These are phyloP conservation scores for Amblyornis subalaris DNA, from an alignment of 2,113 vertebrate genomes.

Conservation along the genomic window DNA sequence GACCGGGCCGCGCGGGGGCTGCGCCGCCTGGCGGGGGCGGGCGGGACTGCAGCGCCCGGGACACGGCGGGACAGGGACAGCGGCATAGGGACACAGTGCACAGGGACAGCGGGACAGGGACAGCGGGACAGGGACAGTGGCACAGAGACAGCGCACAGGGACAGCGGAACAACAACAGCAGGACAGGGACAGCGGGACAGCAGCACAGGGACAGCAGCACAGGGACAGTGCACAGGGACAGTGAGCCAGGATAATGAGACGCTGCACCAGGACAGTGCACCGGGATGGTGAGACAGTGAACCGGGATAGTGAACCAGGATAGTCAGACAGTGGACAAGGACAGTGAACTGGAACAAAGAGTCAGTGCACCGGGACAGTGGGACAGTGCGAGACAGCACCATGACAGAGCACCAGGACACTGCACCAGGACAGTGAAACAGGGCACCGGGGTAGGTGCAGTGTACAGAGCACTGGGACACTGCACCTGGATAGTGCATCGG, in stretches of 20 bases:
- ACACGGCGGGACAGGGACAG: neutral
- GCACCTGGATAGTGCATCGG: accelerated
- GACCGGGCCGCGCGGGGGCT: accelerated
- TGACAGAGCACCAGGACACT: neutral
- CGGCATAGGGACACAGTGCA: too few species aligned
- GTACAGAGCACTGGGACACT: too few species aligned
- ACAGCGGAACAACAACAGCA: neutral
- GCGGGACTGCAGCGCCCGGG: neutral
- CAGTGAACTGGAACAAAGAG: too few species aligned
- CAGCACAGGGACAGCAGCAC: neutral
- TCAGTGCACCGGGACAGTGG: neutral
- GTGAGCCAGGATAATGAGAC: too few species aligned
- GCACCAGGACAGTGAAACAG: neutral
- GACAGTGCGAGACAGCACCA: neutral
- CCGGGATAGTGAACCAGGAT: too few species aligned
- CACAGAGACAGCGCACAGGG: neutral
- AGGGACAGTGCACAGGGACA: too few species aligned
- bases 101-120: too few species aligned
- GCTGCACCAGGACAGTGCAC: neutral
- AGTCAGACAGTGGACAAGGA: accelerated
- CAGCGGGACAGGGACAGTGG: neutral
- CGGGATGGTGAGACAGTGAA: neutral
- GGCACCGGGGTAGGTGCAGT: too few species aligned
- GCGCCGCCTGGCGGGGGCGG: neutral
- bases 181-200: neutral